Base-by-base conservation (phyloP, 2,113 vertebrate species). In the Xyrauchen texanus region DNA sequence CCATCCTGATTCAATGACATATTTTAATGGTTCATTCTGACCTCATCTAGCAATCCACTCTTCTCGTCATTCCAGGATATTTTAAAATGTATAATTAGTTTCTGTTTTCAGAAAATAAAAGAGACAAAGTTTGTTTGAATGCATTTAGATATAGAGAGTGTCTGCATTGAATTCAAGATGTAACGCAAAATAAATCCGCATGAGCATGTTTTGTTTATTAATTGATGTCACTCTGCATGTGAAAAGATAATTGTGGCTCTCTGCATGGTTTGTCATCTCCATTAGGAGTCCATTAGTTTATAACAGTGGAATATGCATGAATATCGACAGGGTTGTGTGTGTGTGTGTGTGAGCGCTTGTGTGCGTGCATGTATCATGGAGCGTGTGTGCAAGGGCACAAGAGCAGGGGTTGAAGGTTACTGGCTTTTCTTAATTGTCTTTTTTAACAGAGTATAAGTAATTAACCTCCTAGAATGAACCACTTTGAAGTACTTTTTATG, bases 371-470 rank as follows among this genome's bases (percentile, higher is more conserved):
- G 8, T 60, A 47, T 61, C n/a, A 6, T n/a, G 11, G 55, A 16
- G n/a, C 15, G n/a, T 58, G 42, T 67, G 21, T 34, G 21, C 21
- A 34, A 3, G 21, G 21, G 21, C 21, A 34, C 21, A 34, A 34
- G 21, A 34, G 49, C 42, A 46, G 12, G 55, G 44, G 16, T 44
- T 60, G 55, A 77, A 77, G 51, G 49, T 13, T 12, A 44, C 46
- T 45, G 74, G 69, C 62, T 81, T 84, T 76, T 65, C 60, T 70
- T 71, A 76, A 47, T 45, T 47, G 49, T 9, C 51, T 77, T 69
- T 13, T 34, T 34, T 34, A 79, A 82, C 71, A 61, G 64, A 51
- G 44, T 64, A 67, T 58, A 72, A 79, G 80, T 77, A 83, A 88
- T 82, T 84, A 83, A 53, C 75, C 42, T 78, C 62, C 82, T 66